Percentiles rank a stretch among this genome's conserved stretches.
phyloP scores from a whole-genome alignment of 2,888 invertebrate genomes.

The Torymus aiolomorphi region DNA sequence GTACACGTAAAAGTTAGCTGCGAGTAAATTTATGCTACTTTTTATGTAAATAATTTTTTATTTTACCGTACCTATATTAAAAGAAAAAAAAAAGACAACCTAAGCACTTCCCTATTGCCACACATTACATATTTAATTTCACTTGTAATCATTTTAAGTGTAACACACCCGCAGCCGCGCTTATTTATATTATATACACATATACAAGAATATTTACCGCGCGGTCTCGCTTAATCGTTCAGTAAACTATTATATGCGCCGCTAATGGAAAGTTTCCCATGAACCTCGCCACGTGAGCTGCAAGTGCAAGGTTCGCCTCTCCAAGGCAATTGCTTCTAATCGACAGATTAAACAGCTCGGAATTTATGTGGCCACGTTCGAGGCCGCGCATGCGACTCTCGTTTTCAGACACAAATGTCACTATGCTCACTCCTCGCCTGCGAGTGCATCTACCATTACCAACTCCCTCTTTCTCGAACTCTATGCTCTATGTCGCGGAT shows the following conservation, averaged over 20 bases:
- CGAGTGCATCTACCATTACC: not conserved
- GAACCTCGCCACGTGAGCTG: not conserved
- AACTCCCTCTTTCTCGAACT: no score
- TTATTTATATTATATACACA: no score
- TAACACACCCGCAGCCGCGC: no score
- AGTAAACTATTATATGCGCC: not conserved
- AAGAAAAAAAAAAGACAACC: not conserved
- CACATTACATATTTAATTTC: not conserved
- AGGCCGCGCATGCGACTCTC: constrained; percentile 12
- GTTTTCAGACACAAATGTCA: constrained; percentile 30
- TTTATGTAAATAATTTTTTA: not conserved
- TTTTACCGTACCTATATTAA: not conserved
- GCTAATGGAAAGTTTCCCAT: constrained; percentile 23
- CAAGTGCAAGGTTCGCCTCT: constrained; percentile 16
- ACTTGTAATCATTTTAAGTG: constrained; percentile 1
- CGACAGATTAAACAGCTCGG: constrained; percentile 35
- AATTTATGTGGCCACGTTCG: constrained; percentile 15
- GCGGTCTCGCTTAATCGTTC: not conserved
- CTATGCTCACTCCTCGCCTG: not conserved
- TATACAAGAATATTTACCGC: not conserved
- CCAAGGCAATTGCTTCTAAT: constrained; percentile 43
- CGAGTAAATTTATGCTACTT: not conserved
- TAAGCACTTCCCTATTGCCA: constrained; percentile 11
- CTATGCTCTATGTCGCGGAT: no score
- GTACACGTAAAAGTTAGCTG: no score